Base-by-base conservation (phyloP, 2,888 invertebrate species). In the Euplagia quadripunctaria region DNA sequence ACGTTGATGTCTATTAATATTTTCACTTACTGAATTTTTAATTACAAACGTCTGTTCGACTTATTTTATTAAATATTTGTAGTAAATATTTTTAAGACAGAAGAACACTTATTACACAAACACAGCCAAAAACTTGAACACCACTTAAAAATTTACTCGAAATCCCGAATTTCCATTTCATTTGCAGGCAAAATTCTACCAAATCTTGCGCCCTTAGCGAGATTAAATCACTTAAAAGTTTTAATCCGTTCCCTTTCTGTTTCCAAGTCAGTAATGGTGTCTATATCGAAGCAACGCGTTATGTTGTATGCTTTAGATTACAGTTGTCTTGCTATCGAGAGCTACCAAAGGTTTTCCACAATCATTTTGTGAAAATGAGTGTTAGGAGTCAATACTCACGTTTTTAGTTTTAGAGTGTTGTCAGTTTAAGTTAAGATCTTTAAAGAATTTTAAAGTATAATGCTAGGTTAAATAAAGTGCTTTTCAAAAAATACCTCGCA, bases 201-300 rank as follows among this genome's bases (percentile, higher is more conserved):
- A 78, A 78, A 79, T 75, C 75, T 76, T 80, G 75, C 72, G 80
- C 77, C 75, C 74, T 78, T 77, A 78, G 72, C 77, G 49, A 78
- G 76, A 84, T 82, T 84, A 80, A 82, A 82, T 83, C 82, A 82
- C 79, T 83, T 82, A 74, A 82, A 83, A 83, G 72, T 83, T 83
- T 83, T 84, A 84, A 83, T 83, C 80, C 74, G 77, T 80, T 82
- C 73, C 75, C 63, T 74, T 78, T 80, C 74, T 76, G 79, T 80
- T 82, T 72, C 58, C 70, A 51, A 79, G 55, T 49, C 76, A 41
- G 73, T 73, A 77, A 79, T 82, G 68, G 63, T 64, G 66, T 70
- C 72, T 78, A 77, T 84, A 76, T 73, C 43, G 68, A 67, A 52
- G 70, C 74, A 70, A 74, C 74, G 68, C 58, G 68, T 72, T 68